Percentiles rank a stretch among this genome's conserved stretches.
phyloP scores from a whole-genome alignment of 2,888 invertebrate species.

The Agrypnus murinus region DNA sequence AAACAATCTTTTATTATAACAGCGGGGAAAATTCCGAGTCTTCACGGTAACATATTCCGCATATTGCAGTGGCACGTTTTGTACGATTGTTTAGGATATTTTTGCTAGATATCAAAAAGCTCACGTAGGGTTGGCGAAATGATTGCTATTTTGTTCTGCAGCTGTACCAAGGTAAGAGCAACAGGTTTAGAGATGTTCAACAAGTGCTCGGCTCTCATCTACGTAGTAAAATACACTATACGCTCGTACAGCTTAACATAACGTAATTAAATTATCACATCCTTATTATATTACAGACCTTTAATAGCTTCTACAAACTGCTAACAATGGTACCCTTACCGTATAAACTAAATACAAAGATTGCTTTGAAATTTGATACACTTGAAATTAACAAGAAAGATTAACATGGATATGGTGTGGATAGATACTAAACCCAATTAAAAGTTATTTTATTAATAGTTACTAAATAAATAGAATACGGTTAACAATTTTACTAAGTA shows the following conservation, averaged over 20 bases:
- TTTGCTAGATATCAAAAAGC: slow-evolving; percentile 26
- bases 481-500: too few species aligned
- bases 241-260: slow-evolving; percentile 19
- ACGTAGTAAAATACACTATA: slow-evolving; percentile 22
- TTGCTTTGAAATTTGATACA: slow-evolving; percentile 4
- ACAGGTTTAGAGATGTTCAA: slow-evolving; percentile 45
- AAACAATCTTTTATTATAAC: too few species aligned
- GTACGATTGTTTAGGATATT: slow-evolving; percentile 17
- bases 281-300: slow-evolving; percentile 19
- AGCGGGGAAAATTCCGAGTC: too few species aligned
- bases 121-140: slow-evolving; percentile 21
- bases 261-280: slow-evolving; percentile 18
- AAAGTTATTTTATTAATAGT: too few species aligned
- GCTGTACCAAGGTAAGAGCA: slow-evolving; percentile 36
- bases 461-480: too few species aligned
- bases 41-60: too few species aligned
- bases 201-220: slow-evolving; percentile 41
- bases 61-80: not conserved
- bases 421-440: too few species aligned
- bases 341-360: slow-evolving; percentile 3
- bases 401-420: too few species aligned
- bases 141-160: slow-evolving; percentile 33
- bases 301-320: slow-evolving; percentile 14
- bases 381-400: too few species aligned
- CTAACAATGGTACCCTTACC: slow-evolving; percentile 16